Base-by-base conservation (phyloP, 2,888 invertebrate genomes). In the Caprella mutica region DNA sequence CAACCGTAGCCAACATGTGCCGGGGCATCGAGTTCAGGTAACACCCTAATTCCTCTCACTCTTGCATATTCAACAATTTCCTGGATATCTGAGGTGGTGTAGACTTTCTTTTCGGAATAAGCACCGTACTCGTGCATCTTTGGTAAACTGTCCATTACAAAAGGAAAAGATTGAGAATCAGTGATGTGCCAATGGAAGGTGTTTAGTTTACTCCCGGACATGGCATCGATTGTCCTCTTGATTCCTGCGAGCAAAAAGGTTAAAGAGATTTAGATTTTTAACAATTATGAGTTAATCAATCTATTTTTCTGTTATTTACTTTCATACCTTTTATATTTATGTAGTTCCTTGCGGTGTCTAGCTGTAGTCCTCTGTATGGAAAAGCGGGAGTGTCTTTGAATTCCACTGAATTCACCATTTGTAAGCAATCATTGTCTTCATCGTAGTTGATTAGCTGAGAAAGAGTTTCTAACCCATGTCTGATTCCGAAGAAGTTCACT, bases 11-110 rank as follows among this genome's bases (percentile, higher is more conserved):
- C 87, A n/a, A 87, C 86, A 71, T 91, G 90, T 60, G 89, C 89
- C 1, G 92, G 92, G 53, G 87, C 88, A 72, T 93, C 92, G 69
- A 91, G 85, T 76, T 94, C 94, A 0, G 93, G 92, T 68, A 93
- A 71, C 8, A 94, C 83, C 35, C 89, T 79, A 55, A 94, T 82
- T 0, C 93, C 93, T 44, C 88, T 78, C 35, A 80, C 71, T 65
- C 81, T 78, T 0, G 88, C 92, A 71, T 86, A 91, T 29, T 80
- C 76, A 2, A 86, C 83, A 33, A 93, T 75, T 19, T 83, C 82
- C 23, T 53, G 77, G 33, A 86, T 78, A 68, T 86, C 85, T 12
- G 81, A 80, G 2, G 80, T 75, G 0, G 82, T 80, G 70, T 89
- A 87, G 19, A 83, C 80, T 27, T 54, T 19, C 14, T 29, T 38